These are phyloP conservation scores for Brachionus manjavacas DNA, from an alignment of 1,140 invertebrate species.

Conservation along the genomic window DNA sequence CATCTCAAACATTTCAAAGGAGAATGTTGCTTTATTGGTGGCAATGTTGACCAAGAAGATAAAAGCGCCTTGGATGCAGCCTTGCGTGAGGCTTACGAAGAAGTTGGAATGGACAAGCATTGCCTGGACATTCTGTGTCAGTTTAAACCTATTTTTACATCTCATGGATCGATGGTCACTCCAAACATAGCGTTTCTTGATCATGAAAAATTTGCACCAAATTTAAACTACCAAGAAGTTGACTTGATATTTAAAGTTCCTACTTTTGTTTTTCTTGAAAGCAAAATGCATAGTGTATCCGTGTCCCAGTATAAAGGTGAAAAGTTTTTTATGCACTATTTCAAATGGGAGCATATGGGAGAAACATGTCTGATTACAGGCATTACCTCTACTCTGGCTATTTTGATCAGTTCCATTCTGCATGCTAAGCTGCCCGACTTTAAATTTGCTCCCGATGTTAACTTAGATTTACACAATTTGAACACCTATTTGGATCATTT, in stretches of 20 bases:
- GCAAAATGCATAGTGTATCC: neutral
- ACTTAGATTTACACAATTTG: neutral
- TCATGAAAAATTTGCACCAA: conserved; percentile 35
- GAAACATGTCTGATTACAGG: conserved; percentile 29
- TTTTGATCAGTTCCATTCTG: neutral
- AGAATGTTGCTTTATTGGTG: conserved; percentile 44
- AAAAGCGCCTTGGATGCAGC: conserved; percentile 27
- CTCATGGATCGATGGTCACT: conserved; percentile 24
- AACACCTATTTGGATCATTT: conserved; percentile 17
- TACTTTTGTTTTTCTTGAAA: conserved; percentile 30
- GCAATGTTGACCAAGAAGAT: conserved; percentile 43
- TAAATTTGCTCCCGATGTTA: neutral
- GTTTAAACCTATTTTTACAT: conserved; percentile 37
- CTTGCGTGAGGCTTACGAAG: conserved; percentile 44
- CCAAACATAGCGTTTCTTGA: conserved; percentile 43
- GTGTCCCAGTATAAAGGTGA: neutral
- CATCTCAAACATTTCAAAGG: conserved; percentile 19
- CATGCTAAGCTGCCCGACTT: neutral
- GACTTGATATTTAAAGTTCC: conserved; percentile 43
- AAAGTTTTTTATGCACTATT: conserved; percentile 10
- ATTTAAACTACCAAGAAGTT: conserved; percentile 44
- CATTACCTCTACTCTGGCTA: conserved; percentile 32
- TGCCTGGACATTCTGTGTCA: conserved; percentile 38
- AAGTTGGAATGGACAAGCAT: conserved; percentile 41
- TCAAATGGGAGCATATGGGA: neutral